Base-by-base conservation (phyloP, 2,888 invertebrate genomes). In the Caenorhabditis panamensis region DNA sequence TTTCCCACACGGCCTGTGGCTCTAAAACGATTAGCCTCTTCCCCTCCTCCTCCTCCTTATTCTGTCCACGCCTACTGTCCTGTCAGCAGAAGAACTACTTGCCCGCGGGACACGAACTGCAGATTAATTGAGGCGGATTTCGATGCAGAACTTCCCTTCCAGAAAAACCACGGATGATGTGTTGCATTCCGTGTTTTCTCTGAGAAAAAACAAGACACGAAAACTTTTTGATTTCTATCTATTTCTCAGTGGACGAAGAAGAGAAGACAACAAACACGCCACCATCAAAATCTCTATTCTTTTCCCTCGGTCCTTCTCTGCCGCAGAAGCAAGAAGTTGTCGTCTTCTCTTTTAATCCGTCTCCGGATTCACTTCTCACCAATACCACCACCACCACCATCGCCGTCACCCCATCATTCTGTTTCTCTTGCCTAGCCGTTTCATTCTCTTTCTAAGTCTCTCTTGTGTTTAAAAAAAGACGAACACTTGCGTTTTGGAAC, bases 221-320 rank as follows among this genome's bases (percentile, higher is more conserved):
- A 64, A 56, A 66, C 72, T 73, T 73, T 73, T 73, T 72, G 72
- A 72, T 72, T 72, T 72, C 72, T 56, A 58, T 72, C 71, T 58
- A 56, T 68, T 58, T 68, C 44, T 63, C 36, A 49, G 36, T 5
- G 36, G 37, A 41, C 11, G 41, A 41, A 13, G 13, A 41, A 13
- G 47, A 64, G 47, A 73, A 47, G 56, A 59, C 64, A 73, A 73
- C 72, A 71, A 63, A 73, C 73, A 73, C 64, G 58, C 64, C 58
- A 63, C 64, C 72, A 71, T 54, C 72, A 64, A 56, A 58, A 31
- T 72, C 64, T 58, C 47, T 64, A 41, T 41, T 51, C 56, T 59
- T 51, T 44, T 73, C 58, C 58, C 47, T 18, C 22, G 47, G 47
- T 58, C 28, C 37, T 41, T 64, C 47, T 28, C 31, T 49, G 18